Evolutionary conservation across 1,140 invertebrate species (phyloP).

Genomic region (Drepana arcuata): DNA sequence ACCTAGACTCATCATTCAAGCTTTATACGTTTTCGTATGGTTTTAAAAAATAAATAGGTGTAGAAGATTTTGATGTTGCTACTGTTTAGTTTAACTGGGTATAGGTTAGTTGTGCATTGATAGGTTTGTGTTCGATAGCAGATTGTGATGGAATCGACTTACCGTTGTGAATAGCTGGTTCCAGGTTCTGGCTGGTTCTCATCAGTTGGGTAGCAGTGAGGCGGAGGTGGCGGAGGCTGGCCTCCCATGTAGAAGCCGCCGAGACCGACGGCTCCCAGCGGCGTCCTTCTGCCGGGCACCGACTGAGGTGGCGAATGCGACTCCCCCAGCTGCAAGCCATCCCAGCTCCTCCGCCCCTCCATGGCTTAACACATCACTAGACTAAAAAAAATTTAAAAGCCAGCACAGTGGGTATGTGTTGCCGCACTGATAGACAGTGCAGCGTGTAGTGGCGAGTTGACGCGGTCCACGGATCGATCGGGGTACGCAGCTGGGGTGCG

Average conservation of each 20-base stretch:
- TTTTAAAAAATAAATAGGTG: neutral
- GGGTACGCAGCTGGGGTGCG: constrained; percentile 64
- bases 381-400: too few species aligned
- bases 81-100: too few species aligned
- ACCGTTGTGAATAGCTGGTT: constrained; percentile 65
- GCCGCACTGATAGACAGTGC: constrained; percentile 53
- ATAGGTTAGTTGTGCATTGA: too few species aligned
- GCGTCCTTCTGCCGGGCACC: constrained; percentile 82
- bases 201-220: constrained; percentile 77
- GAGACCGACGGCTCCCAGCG: constrained; percentile 84
- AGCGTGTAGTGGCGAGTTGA: constrained; percentile 50
- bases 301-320: constrained; percentile 73
- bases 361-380: constrained; percentile 37
- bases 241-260: constrained; percentile 82
- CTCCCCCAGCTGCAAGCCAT: constrained; percentile 57
- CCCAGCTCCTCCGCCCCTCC: constrained; percentile 62
- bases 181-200: constrained; percentile 83
- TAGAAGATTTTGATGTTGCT: too few species aligned
- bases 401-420: too few species aligned
- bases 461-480: constrained; percentile 65
- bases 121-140: too few species aligned
- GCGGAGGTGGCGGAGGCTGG: constrained; percentile 71
- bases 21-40: too few species aligned
- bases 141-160: too few species aligned
- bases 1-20: too few species aligned